Base-by-base conservation (phyloP, 2,797 vertebrate genomes). In the Philypnodon macrostomus region DNA sequence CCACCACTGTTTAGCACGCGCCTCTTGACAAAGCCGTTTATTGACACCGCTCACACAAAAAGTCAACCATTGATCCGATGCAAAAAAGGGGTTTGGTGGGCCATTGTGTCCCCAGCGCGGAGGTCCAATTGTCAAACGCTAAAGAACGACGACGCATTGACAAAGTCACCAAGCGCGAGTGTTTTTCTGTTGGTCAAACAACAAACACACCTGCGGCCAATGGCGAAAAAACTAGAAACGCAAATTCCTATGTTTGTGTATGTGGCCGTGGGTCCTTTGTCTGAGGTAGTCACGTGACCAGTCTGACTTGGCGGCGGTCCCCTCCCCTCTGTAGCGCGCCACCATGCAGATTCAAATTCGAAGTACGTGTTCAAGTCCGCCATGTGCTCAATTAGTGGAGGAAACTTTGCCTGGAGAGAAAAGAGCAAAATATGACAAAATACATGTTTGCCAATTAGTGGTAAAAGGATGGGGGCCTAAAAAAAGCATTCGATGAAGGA, bases 221-320 rank as follows among this genome's bases (percentile, higher is more conserved):
- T 27, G 39, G 55, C 34, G 70, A 53, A 70, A 29, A 31, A 65
- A 29, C 50, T 47, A 46, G 42, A 13, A 19, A 41, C 62, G 73
- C 59, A 49, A 51, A 72, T 76, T 70, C 68, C 52, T 50, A 4
- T 48, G 30, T 35, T 18, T 58, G 63, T 49, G 50, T 32, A 13
- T 54, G 41, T 61, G 70, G 41, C 58, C 58, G 50, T 50, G 38
- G 72, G 51, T 86, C 70, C 85, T 89, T 90, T 89, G 87, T 90
- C 80, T 72, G 74, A 75, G 67, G 53, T 30, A 54, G 79, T 82
- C 84, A 86, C 67, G 31, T 80, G 83, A 77, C 56, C 65, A 70
- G 76, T 61, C 58, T 62, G 68, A 73, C 53, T 75, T 61, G 58
- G 52, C 58, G 63, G 55, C 11, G 21, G 47, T 47, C 70, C 58